Evolutionary conservation across 2,797 vertebrate species (phyloP).

Genomic region (Galago senegalensis): DNA sequence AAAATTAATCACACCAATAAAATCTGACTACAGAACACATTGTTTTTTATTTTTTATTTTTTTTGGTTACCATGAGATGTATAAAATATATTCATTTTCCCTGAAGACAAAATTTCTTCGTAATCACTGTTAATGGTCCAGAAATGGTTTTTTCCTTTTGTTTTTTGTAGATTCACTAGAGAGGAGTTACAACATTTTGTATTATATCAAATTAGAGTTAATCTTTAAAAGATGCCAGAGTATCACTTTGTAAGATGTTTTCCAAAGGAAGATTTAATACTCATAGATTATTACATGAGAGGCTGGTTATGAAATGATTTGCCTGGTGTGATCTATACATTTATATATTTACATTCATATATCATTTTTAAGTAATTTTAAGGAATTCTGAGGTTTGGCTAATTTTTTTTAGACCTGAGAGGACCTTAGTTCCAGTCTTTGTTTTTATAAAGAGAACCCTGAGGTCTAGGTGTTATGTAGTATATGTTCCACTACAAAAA

Average conservation of each 20-base stretch:
- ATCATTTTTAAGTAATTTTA: background rate
- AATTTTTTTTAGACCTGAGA: background rate
- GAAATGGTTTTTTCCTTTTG: conserved; percentile 24
- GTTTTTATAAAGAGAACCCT: background rate
- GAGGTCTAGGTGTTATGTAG: background rate
- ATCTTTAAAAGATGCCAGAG: background rate
- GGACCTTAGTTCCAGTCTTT: background rate
- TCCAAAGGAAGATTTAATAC: background rate
- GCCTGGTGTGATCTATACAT: background rate
- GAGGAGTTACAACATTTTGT: background rate
- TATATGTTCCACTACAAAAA: background rate
- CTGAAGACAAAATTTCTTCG: conserved; percentile 25
- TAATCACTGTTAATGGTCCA: conserved; percentile 17
- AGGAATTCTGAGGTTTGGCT: background rate
- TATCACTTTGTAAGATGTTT: background rate
- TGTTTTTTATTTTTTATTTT: background rate
- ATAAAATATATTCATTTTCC: background rate
- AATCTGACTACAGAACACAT: background rate
- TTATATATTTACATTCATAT: background rate
- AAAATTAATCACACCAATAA: conserved; percentile 46
- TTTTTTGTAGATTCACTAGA: background rate
- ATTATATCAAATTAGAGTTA: background rate
- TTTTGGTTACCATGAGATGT: background rate
- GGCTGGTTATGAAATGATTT: conserved; percentile 3
- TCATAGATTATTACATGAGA: background rate